Percentiles rank a stretch among this genome's conserved stretches.
phyloP scores from a whole-genome alignment of 2,888 invertebrate genomes.

The Sipha maydis region DNA sequence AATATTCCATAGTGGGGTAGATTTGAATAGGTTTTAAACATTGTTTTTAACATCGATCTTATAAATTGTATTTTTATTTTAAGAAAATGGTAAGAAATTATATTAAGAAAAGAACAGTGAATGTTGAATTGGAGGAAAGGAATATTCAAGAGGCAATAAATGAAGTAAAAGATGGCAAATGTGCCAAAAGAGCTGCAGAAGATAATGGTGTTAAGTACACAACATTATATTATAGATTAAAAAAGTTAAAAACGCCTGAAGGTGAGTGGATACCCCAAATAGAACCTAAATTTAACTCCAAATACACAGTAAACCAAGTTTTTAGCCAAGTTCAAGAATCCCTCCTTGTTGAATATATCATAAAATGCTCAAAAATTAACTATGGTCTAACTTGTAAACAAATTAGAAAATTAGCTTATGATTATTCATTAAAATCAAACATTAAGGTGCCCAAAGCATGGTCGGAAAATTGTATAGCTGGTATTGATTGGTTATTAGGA shows the following conservation, averaged over 20 bases:
- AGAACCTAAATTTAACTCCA: background rate
- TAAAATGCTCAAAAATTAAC: conserved; percentile 60
- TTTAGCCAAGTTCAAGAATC: conserved; percentile 5
- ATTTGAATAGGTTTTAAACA: background rate
- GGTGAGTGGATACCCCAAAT: background rate
- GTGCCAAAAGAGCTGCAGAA: background rate
- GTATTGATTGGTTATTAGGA: conserved; percentile 63
- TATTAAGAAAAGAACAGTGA: background rate
- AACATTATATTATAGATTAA: conserved; percentile 7
- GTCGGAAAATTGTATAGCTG: conserved; percentile 62
- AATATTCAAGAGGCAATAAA: conserved; percentile 19
- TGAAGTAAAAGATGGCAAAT: background rate
- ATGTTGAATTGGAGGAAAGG: background rate
- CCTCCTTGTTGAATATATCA: conserved; percentile 9
- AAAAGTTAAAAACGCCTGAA: background rate
- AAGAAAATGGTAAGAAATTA: conserved; percentile 13
- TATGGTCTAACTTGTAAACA: too few species aligned
- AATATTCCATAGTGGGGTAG: background rate
- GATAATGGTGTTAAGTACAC: background rate
- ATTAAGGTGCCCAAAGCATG: conserved; percentile 28
- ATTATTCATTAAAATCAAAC: background rate
- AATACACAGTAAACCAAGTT: conserved; percentile 14
- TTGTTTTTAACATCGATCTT: background rate
- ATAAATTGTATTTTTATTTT: background rate
- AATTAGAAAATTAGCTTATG: too few species aligned